phyloP scores from a whole-genome alignment of 2,888 invertebrate species.

The Smittia aterrima region DNA sequence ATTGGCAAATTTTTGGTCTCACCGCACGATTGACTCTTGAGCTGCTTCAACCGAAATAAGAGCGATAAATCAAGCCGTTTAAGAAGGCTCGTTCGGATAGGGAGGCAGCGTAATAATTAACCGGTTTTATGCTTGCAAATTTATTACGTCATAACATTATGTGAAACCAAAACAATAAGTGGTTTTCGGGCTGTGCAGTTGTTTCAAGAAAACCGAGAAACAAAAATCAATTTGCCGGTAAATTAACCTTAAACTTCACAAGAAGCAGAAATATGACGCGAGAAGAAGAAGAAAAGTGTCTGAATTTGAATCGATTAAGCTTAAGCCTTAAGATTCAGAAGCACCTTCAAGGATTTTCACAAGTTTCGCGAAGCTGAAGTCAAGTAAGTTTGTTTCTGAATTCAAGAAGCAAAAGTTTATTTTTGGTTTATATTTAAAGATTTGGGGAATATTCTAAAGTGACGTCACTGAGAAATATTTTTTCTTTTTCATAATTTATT shows the following conservation, averaged over 20 bases:
- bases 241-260: slow-evolving; percentile 41
- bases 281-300: background rate
- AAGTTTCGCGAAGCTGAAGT: too few relatives aligned
- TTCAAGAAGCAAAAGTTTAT: background rate
- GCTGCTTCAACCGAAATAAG: background rate
- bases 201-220: background rate
- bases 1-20: background rate
- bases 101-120: slow-evolving; percentile 35
- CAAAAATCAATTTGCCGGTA: slow-evolving; percentile 40
- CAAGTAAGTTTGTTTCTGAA: too few relatives aligned
- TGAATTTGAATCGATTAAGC: background rate
- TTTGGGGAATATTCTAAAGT: too few relatives aligned
- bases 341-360: too few relatives aligned
- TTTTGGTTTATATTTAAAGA: background rate
- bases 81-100: slow-evolving; percentile 15
- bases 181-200: slow-evolving; percentile 21
- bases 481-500: too few relatives aligned
- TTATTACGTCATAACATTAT: slow-evolving; percentile 41
- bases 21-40: background rate
- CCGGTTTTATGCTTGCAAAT: slow-evolving; percentile 39
- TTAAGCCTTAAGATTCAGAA: too few relatives aligned
- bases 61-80: slow-evolving; percentile 28
- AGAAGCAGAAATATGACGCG: slow-evolving; percentile 28
- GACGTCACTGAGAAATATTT: too few relatives aligned
- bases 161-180: slow-evolving; percentile 35